Evolutionary conservation across 2,797 vertebrate species (phyloP).

Genomic region (Sebastes variabilis): DNA sequence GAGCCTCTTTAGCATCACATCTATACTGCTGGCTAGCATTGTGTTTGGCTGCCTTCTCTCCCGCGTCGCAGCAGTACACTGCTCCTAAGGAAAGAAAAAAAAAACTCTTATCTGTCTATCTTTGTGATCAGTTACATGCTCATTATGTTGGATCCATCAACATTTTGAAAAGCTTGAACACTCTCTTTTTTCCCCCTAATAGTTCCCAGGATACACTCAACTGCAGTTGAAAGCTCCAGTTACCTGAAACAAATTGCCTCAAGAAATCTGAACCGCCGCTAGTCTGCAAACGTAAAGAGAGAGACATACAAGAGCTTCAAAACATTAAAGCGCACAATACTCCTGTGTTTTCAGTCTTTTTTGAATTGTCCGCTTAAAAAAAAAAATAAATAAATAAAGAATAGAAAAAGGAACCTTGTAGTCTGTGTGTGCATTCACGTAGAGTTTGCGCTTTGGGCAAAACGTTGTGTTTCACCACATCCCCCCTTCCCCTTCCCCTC

Average conservation of each 20-base stretch:
- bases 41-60: constrained; percentile 51
- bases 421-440: constrained; percentile 80
- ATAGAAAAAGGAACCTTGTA: constrained; percentile 82
- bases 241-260: constrained; percentile 90
- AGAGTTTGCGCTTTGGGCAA: constrained; percentile 84
- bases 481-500: constrained; percentile 64
- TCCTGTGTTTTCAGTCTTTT: constrained; percentile 80
- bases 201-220: constrained; percentile 84
- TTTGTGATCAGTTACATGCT: constrained; percentile 82
- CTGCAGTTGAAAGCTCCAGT: constrained; percentile 83
- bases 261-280: constrained; percentile 81
- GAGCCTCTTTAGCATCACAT: constrained; percentile 68
- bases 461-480: constrained; percentile 79
- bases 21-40: constrained; percentile 64
- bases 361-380: constrained; percentile 82
- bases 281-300: constrained; percentile 76
- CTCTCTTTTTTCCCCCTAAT: constrained; percentile 74
- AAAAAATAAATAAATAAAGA: constrained; percentile 72
- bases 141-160: constrained; percentile 83
- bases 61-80: constrained; percentile 29
- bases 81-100: constrained; percentile 32
- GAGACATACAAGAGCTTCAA: constrained; percentile 76
- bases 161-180: constrained; percentile 82
- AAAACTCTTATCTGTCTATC: constrained; percentile 76
- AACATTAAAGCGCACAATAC: constrained; percentile 83